Base-by-base conservation (phyloP, 2,888 invertebrate species). In the Choreutis nemorana region DNA sequence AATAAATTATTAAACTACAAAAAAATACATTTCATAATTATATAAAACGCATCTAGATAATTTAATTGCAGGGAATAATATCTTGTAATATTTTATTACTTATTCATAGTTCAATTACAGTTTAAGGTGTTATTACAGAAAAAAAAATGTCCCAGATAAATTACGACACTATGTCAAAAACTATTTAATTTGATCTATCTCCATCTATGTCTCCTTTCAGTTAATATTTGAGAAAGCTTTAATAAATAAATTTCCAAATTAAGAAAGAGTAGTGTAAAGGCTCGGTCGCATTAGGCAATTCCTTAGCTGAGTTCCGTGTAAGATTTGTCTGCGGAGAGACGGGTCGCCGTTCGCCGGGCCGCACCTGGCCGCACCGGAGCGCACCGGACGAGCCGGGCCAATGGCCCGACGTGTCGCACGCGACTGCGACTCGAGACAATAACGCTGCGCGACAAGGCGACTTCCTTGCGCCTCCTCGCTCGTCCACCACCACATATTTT, bases 401-500 rank as follows among this genome's bases (percentile, higher is more conserved):
- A 29, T 27, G 22, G 31, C 26, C 29, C 18, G 26, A 35, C 39
- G 33, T 33, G 29, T 26, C 36, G 28, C 39, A 33, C 34, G 32
- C 40, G 25, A 23, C 24, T 30, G 24, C 16, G 24, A 25, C 54
- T 49, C 56, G 54, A 51, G 64, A 63, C 66, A 61, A 59, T 66
- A 64, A 63, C 57, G 55, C 50, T 50, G 50, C 45, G 45, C 47
- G 47, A 44, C 42, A 11, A 42, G 42, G 46, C 49, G 44, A 45
- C 48, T 52, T 50, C 57, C 51, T 55, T 59, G 60, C 65, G 61
- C 66, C 63, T 58, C 61, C 60, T 62, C 72, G 70, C 73, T 68
- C 72, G 67, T 67, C 70, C 67, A 72, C 72, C 62, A 57, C 63
- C 70, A 73, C 71, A 77, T 75, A 72, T 73, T 77, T 75, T 72